A percentile compares a stretch with the other conserved stretches of the same genome.
Conservation (phyloP, 2,797 vertebrate species). For the Rhadinocentrus ornatus region DNA sequence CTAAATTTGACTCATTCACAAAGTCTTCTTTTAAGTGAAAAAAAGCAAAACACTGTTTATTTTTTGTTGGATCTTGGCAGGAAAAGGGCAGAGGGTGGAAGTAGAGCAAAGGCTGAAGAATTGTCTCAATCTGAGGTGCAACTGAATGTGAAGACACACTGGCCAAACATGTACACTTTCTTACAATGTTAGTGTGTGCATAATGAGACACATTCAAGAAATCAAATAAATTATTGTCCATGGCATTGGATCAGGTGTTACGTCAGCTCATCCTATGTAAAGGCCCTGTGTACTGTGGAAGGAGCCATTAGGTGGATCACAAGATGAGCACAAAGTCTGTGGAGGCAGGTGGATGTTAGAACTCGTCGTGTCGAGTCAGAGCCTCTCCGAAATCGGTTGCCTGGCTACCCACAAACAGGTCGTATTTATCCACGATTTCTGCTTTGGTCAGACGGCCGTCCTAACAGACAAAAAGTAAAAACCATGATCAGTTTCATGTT, state of each 20-base stretch:
- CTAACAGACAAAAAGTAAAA: slow-evolving; percentile 69
- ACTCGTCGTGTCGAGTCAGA: slow-evolving; percentile 95
- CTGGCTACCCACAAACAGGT: slow-evolving; percentile 97
- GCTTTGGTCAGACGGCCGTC: slow-evolving; percentile 92
- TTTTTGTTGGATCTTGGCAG: slow-evolving; percentile 20
- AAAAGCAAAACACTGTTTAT: slow-evolving; percentile 30
- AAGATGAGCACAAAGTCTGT: slow-evolving; percentile 65
- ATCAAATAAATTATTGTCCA: slow-evolving; percentile 91
- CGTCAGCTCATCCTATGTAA: slow-evolving; percentile 45
- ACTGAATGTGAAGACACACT: slow-evolving; percentile 39
- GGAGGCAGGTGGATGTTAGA: slow-evolving; percentile 74
- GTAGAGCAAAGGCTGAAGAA: slow-evolving; percentile 41
- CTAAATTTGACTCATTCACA: slow-evolving; percentile 36
- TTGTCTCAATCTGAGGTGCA: slow-evolving; percentile 32
- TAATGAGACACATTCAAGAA: slow-evolving; percentile 74
- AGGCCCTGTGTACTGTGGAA: slow-evolving; percentile 22
- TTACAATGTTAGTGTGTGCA: slow-evolving; percentile 51
- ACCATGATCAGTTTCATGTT: slow-evolving; percentile 1
- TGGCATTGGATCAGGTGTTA: slow-evolving; percentile 54
- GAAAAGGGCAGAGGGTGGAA: slow-evolving; percentile 32
- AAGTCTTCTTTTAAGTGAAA: slow-evolving; percentile 10
- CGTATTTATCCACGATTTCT: slow-evolving; percentile 97
- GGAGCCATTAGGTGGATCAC: slow-evolving; percentile 33
- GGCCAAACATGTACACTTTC: slow-evolving; percentile 32
- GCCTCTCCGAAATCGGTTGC: slow-evolving; percentile 99